These are phyloP conservation scores for Pluvianellus socialis DNA, from an alignment of 2,113 vertebrate species.

Conservation along the genomic window DNA sequence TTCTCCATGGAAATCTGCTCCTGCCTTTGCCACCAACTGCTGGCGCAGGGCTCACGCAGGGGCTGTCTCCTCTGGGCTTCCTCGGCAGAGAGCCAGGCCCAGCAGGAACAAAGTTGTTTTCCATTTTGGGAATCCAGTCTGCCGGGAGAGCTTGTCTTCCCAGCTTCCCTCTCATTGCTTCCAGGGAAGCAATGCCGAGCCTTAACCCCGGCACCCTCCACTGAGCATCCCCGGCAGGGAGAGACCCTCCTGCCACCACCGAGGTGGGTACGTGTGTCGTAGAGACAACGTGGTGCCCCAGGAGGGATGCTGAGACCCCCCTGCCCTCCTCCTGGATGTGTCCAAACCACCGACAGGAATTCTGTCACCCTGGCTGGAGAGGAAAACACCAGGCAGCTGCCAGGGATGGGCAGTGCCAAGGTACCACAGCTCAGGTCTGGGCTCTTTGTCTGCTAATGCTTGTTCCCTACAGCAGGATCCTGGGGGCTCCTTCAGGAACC, in stretches of 20 bases:
- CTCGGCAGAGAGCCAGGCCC: background rate
- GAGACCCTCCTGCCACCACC: no score
- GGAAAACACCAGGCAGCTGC: background rate
- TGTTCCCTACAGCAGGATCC: background rate
- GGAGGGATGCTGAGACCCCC: background rate
- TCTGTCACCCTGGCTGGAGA: accelerated
- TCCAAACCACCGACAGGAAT: accelerated
- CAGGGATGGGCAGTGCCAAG: background rate
- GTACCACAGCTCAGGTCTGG: background rate
- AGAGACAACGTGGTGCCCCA: background rate
- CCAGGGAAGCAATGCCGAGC: background rate
- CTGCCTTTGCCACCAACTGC: background rate
- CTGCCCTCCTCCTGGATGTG: background rate
- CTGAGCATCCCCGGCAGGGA: background rate
- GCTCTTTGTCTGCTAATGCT: background rate
- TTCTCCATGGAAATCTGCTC: background rate
- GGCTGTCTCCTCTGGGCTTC: background rate
- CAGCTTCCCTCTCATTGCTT: background rate
- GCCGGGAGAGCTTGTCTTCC: background rate
- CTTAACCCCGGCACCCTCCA: background rate
- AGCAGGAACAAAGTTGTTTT: accelerated
- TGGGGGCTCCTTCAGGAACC: background rate
- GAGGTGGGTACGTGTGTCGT: accelerated
- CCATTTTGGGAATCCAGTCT: no score
- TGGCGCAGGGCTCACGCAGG: background rate